Evolutionary conservation across 1,140 invertebrate genomes (phyloP), one percentile per base, ranked within the genome.

Genomic region (Druon quercuslanigerum): DNA sequence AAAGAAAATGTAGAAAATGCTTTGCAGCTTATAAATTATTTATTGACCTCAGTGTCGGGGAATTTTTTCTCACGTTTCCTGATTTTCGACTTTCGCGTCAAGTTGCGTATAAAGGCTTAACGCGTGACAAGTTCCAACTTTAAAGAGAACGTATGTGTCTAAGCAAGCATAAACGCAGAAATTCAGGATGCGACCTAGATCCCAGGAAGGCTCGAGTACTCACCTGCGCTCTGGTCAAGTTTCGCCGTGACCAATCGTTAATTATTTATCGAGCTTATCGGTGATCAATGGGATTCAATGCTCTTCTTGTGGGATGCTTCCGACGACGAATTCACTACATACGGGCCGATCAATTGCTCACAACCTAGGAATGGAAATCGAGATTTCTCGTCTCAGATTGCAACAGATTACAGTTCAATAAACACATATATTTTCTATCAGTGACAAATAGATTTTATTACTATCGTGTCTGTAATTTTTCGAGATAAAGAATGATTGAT

Each of bases 111-210:
- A 66, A 40, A 66, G 60, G 40, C 33, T 46, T 46, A 66, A 66
- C 60, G 60, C 60, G 25, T 66, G 60, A 66, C 60, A 66, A 66
- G 60, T 66, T 66, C 60, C 60, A 40, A 40, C 60, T n/a, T 66
- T 9, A 40, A n/a, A 56, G 50, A 54, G 25, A 40, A 17, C 54
- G 50, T 50, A 66, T 25, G 56, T 20, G 73, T 56, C 56, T 14
- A 50, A 40, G 40, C 20, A 50, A 25, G 14, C 46, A 50, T 74
- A 66, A 66, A 80, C 71, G 52, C 66, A 84, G 84, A 87, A 88
- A 88, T 88, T 85, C 87, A 88, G 87, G 87, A 85, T 88, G 79
- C 85, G 87, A 88, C 88, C 88, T 83, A 87, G 86, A 89, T 89
- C 83, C 82, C 84, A 82, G 81, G 79, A 76, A 87, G 85, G 88